These are phyloP conservation scores for Eubasilissa regina DNA, from an alignment of 1,140 invertebrate genomes.

Conservation along the genomic window DNA sequence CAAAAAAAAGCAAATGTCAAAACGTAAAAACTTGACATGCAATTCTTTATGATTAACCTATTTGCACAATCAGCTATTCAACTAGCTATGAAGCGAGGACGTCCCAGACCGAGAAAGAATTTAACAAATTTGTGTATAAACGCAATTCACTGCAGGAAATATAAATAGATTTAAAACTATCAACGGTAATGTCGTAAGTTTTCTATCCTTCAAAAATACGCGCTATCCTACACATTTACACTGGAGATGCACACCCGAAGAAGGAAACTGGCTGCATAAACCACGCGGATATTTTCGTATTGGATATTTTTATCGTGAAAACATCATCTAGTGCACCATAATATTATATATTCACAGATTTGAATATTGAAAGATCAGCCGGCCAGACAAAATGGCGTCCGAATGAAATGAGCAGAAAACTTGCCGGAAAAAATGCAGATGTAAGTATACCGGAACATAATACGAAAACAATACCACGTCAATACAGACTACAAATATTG, in stretches of 20 bases:
- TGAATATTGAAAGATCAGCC: conserved; percentile 52
- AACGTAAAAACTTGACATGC: conserved; percentile 32
- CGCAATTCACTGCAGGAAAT: conserved; percentile 37
- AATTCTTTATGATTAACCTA: conserved; percentile 33
- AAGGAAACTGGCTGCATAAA: background rate
- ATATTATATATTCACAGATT: conserved; percentile 47
- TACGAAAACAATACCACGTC: conserved; percentile 28
- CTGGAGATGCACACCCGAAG: background rate
- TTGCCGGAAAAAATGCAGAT: conserved; percentile 51
- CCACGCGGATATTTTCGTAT: background rate
- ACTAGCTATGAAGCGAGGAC: background rate
- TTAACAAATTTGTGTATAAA: conserved; percentile 25
- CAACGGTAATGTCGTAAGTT: conserved; percentile 40
- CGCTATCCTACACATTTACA: conserved; percentile 6
- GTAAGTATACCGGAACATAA: conserved; percentile 34
- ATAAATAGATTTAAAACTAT: conserved; percentile 48
- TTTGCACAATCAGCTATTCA: background rate
- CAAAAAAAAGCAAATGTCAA: conserved; percentile 43
- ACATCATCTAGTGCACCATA: conserved; percentile 20
- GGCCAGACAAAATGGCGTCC: conserved; percentile 57
- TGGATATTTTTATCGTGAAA: conserved; percentile 10
- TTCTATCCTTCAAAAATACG: conserved; percentile 44
- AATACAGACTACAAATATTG: background rate
- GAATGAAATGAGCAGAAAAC: conserved; percentile 40
- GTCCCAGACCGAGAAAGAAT: background rate